phyloP scores from a whole-genome alignment of 1,140 invertebrate genomes.

The Venustaconcha ellipsiformis region DNA sequence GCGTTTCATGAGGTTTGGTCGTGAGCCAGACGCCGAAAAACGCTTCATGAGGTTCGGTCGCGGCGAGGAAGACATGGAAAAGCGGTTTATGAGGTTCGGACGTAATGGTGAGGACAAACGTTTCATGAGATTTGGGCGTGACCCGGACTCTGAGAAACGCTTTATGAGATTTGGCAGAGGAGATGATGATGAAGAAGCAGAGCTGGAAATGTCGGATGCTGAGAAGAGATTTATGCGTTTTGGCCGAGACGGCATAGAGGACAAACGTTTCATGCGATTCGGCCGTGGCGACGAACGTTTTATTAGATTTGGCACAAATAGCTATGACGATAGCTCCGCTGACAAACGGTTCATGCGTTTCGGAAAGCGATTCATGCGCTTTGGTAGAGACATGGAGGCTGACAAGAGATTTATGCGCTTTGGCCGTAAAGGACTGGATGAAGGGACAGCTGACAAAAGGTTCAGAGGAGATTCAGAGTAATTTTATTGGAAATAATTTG shows the following conservation, averaged over 20 bases:
- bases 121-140: constrained; percentile 50
- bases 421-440: constrained; percentile 12
- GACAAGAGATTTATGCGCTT: constrained; percentile 58
- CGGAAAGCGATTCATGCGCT: constrained; percentile 44
- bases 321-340: constrained; percentile 15
- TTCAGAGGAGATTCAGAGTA: too few relatives aligned
- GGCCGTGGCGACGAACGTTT: constrained; percentile 37
- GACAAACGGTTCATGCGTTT: constrained; percentile 56
- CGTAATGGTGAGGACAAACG: constrained; percentile 33
- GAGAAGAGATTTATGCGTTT: constrained; percentile 58
- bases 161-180: constrained; percentile 46
- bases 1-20: constrained; percentile 58
- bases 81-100: constrained; percentile 55
- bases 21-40: constrained; percentile 33
- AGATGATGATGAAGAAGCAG: constrained; percentile 20
- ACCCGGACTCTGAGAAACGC: constrained; percentile 34
- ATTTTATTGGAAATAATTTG: too few relatives aligned
- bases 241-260: constrained; percentile 35
- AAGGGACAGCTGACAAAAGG: too few relatives aligned
- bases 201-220: constrained; percentile 12
- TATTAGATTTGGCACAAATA: constrained; percentile 40
- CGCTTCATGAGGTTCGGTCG: constrained; percentile 55
- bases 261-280: constrained; percentile 51
- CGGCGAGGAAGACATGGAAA: constrained; percentile 13
- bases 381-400: constrained; percentile 34